Evolutionary conservation across 2,888 invertebrate species (phyloP).

Genomic region (Itoplectis maculator): DNA sequence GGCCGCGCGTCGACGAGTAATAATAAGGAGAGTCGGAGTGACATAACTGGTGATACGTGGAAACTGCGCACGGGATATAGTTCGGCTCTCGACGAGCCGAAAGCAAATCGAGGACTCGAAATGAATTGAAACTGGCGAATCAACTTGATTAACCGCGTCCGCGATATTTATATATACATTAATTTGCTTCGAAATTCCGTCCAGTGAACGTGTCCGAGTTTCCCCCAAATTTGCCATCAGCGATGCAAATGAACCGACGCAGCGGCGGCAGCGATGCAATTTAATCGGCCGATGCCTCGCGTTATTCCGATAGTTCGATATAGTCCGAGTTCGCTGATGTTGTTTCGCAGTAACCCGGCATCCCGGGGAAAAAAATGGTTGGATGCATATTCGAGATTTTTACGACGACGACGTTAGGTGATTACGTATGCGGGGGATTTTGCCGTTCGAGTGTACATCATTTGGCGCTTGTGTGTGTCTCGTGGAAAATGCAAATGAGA

Average conservation of each 20-base stretch:
- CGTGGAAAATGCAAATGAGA: constrained; percentile 47
- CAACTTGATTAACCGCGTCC: no score
- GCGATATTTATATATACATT: no score
- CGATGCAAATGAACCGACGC: no score
- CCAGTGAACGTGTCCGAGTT: not conserved
- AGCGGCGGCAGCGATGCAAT: no score
- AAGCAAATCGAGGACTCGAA: no score
- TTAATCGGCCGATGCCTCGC: no score
- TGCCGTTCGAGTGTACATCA: constrained; percentile 34
- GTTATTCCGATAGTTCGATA: not conserved
- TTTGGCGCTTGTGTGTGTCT: constrained; percentile 22
- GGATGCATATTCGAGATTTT: constrained; percentile 2
- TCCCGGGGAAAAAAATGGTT: not conserved
- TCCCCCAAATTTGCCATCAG: no score
- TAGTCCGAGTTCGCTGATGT: not conserved
- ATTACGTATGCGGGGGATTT: constrained; percentile 19
- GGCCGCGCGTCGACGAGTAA: not conserved
- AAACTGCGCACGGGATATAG: no score
- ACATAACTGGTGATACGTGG: not conserved
- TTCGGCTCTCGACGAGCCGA: no score
- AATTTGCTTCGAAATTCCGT: no score
- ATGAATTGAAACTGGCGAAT: not conserved
- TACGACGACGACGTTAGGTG: constrained; percentile 3
- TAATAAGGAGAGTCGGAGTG: not conserved
- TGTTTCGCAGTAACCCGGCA: no score